Conservation (phyloP, 2,113 vertebrate genomes). For the Vulpes ferrilata region DNA sequence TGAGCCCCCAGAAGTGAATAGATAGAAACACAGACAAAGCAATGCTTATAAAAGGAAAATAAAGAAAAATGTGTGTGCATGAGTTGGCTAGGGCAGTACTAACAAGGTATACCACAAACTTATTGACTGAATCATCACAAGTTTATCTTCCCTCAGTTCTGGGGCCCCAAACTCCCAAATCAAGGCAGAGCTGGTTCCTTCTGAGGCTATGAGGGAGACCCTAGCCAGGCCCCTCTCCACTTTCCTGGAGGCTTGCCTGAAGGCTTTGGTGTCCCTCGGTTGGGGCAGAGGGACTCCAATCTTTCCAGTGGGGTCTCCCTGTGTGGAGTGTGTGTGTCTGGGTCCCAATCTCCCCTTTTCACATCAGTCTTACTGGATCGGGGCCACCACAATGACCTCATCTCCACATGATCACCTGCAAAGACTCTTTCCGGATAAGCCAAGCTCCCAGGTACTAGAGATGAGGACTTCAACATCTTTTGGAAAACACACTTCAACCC, state of each 20-base stretch:
- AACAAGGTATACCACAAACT: neutral
- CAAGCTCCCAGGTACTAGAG: neutral
- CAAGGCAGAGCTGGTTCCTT: neutral
- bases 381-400: neutral
- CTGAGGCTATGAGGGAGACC: neutral
- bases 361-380: rapidly evolving
- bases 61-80: neutral
- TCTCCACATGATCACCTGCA: no score
- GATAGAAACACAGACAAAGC: neutral
- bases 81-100: neutral
- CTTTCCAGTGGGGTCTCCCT: rapidly evolving
- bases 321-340: rapidly evolving
- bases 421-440: neutral
- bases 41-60: neutral
- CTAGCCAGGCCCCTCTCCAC: rapidly evolving
- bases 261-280: rapidly evolving
- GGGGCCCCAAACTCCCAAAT: neutral
- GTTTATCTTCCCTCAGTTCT: neutral
- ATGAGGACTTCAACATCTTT: neutral
- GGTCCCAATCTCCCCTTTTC: rapidly evolving
- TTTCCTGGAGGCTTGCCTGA: neutral
- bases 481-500: neutral
- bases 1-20: neutral
- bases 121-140: neutral
- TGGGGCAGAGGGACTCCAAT: rapidly evolving